Evolutionary conservation across 2,888 invertebrate species (phyloP), one percentile per base, ranked within the genome.

Genomic region (Myopa tessellatipennis): DNA sequence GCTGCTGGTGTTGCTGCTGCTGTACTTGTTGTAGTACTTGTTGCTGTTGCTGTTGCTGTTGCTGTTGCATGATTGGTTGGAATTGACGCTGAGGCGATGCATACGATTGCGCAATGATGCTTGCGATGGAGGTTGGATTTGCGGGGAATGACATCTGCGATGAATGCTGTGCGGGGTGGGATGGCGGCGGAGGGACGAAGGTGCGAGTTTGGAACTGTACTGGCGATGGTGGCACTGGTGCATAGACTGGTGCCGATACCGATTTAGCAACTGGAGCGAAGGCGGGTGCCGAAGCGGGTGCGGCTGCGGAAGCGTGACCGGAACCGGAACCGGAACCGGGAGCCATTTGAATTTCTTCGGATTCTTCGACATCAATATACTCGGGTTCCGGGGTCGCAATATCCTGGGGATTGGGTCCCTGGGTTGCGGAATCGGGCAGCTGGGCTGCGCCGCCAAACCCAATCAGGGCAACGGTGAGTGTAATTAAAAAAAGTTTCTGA

Each of bases 351-450:
- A 67, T 36, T n/a, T 83, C 82, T 38, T 86, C 87, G 26, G 85
- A 85, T 7, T 81, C 78, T 80, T 89, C 89, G n/a, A 89, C 87
- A 65, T 88, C 88, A 78, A 88, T 88, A 78, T 88, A 88, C 81
- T 88, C 88, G 65, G 88, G 88, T 79, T 89, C 88, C 1, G 88
- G 88, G 77, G 88, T 88, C 36, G 88, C 88, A 82, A 88, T 88
- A 78, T 88, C 88, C 84, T 88, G 89, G 1, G 88, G 88, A 81
- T 89, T 89, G 70, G 88, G 88, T 74, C 88, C 88, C 79, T 88
- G 88, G 36, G 88, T 88, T 12, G 89, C 89, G 4, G 88, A 88
- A 77, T 88, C 88, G 36, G 84, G 88, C 34, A 87, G 79, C 76
- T 83, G 85, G 34, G 84, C 86, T 58, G 85, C 87, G 58, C 83